A percentile compares a stretch with the other conserved stretches of the same genome.
Conservation (phyloP, 1,140 invertebrate species). For the Drosophila pachea region DNA sequence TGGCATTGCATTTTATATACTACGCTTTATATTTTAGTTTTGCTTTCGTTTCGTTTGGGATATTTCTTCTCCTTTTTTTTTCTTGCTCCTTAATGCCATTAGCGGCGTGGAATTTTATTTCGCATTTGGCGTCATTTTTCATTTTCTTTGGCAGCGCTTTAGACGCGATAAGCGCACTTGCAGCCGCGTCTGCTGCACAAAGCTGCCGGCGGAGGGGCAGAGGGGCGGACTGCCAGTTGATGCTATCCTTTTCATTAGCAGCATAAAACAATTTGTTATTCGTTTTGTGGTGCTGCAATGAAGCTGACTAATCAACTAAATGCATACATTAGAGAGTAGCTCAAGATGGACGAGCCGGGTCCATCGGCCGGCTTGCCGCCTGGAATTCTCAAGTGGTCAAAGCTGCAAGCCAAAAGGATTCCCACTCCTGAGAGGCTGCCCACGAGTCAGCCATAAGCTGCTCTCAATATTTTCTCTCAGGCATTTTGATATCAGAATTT, state of each 20-base stretch:
- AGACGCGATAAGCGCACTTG: constrained; percentile 46
- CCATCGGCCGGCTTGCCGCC: too few species aligned
- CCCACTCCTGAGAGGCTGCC: too few species aligned
- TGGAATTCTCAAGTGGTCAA: too few species aligned
- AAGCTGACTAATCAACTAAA: background rate
- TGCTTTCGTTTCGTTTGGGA: constrained; percentile 4
- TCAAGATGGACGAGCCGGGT: too few species aligned
- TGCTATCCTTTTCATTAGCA: background rate
- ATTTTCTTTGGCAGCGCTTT: constrained; percentile 48
- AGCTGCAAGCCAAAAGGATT: too few species aligned
- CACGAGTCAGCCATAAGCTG: constrained; percentile 22
- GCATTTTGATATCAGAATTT: constrained; percentile 10
- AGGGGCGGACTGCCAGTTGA: background rate
- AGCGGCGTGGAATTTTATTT: constrained; percentile 45
- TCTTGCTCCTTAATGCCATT: constrained; percentile 62
- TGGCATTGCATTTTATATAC: constrained; percentile 39
- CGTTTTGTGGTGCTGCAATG: background rate
- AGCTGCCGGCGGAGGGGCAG: too few species aligned
- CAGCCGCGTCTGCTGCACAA: background rate
- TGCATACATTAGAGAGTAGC: background rate
- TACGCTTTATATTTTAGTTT: background rate
- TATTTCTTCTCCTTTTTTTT: background rate
- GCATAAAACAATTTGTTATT: constrained; percentile 1
- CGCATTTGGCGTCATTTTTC: constrained; percentile 60
- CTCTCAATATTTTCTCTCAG: constrained; percentile 35